Percentiles rank a stretch among this genome's conserved stretches.
Evolutionary conservation across 2,113 vertebrate genomes (phyloP).

Genomic region (Cranoglanis bouderius): DNA sequence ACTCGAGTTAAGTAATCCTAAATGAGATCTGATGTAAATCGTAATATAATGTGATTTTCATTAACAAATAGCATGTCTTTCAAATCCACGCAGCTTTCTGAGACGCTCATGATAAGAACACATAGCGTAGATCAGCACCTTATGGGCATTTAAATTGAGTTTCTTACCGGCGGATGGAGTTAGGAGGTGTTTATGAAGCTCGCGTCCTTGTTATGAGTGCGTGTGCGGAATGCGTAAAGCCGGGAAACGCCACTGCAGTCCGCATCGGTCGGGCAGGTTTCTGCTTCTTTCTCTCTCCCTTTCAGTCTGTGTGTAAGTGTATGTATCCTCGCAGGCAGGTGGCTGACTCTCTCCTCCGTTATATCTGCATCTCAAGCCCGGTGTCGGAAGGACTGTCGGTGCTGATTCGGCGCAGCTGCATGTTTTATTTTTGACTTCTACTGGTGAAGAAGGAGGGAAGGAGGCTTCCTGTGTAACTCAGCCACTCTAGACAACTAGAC

Average conservation of each 20-base stretch:
- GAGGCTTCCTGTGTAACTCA: slow-evolving; percentile 35
- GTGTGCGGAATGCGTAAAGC: slow-evolving; percentile 32
- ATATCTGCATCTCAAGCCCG: background rate
- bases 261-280: slow-evolving; percentile 34
- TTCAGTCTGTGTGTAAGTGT: background rate
- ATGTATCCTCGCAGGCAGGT: slow-evolving; percentile 15
- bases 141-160: background rate
- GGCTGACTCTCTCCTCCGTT: background rate
- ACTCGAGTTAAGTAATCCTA: background rate
- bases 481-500: slow-evolving; percentile 31
- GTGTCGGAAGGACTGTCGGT: background rate
- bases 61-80: background rate
- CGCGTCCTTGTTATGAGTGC: slow-evolving; percentile 29
- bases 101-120: background rate
- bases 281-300: background rate
- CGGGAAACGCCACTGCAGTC: slow-evolving; percentile 51
- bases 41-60: background rate
- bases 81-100: background rate
- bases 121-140: background rate
- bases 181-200: background rate
- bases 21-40: background rate
- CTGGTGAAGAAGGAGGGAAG: background rate
- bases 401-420: slow-evolving; percentile 31
- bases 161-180: slow-evolving; percentile 40
- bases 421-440: slow-evolving; percentile 29